phyloP scores from a whole-genome alignment of 2,113 vertebrate genomes.

The Dasypus novemcinctus region DNA sequence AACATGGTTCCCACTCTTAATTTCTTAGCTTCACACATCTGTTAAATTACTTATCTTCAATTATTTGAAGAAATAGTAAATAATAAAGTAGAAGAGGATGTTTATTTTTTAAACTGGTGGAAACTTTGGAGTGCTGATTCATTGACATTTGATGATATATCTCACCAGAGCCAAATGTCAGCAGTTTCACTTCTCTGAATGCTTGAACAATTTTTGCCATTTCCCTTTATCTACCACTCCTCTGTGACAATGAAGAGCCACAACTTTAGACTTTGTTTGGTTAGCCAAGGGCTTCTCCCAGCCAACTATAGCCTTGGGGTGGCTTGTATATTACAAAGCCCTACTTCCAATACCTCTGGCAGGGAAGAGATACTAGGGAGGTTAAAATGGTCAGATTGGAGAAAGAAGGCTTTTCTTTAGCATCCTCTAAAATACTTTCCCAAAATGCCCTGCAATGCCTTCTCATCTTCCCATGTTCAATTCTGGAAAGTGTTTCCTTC shows the following conservation, averaged over 20 bases:
- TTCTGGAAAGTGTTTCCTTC: neutral
- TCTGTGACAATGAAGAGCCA: neutral
- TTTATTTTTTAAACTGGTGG: slow-evolving; percentile 21
- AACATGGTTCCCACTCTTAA: neutral
- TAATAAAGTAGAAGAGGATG: neutral
- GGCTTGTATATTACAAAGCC: neutral
- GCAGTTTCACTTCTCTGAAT: neutral
- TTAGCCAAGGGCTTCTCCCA: neutral
- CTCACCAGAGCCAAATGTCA: neutral
- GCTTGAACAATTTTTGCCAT: neutral
- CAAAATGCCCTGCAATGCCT: neutral
- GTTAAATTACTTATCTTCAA: slow-evolving; percentile 15
- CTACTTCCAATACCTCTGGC: neutral
- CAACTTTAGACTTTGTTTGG: neutral
- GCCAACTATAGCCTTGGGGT: neutral
- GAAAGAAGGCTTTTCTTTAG: neutral
- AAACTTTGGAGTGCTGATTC: neutral
- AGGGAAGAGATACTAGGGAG: neutral
- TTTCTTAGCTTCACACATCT: neutral
- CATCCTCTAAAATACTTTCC: neutral
- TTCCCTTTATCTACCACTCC: neutral
- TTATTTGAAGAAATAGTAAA: slow-evolving; percentile 21
- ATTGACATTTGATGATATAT: neutral
- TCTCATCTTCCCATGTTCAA: neutral
- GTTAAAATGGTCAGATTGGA: neutral